Evolutionary conservation across 2,797 vertebrate species (phyloP).

Genomic region (Cheirogaleus major): DNA sequence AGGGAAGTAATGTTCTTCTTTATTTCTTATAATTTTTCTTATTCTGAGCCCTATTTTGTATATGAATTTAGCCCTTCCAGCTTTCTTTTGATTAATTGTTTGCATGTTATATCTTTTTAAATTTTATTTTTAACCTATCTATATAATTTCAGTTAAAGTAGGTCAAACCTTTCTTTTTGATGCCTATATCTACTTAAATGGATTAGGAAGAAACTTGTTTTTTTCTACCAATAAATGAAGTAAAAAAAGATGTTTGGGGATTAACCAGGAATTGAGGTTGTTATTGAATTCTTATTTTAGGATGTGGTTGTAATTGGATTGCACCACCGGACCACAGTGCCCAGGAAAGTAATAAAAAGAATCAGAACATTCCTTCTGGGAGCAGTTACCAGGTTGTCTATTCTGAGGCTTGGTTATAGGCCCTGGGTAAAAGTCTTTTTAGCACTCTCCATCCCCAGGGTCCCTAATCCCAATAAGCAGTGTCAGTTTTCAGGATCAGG

Average conservation of each 20-base stretch:
- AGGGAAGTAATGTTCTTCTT: neutral
- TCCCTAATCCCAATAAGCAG: neutral
- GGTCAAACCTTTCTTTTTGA: neutral
- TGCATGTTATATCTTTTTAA: neutral
- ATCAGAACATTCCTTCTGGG: neutral
- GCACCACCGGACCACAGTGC: constrained; percentile 2
- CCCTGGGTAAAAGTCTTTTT: constrained; percentile 1
- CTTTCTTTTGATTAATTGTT: neutral
- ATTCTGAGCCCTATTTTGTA: neutral
- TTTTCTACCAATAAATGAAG: constrained; percentile 26
- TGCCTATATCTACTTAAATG: neutral
- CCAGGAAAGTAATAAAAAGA: constrained; percentile 45
- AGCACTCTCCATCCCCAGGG: neutral
- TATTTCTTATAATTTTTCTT: constrained; percentile 21
- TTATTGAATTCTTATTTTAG: constrained; percentile 50
- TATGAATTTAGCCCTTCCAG: neutral
- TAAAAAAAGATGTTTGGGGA: constrained; percentile 13
- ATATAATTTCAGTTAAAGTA: neutral
- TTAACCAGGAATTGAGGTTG: constrained; percentile 36
- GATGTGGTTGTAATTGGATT: constrained; percentile 50
- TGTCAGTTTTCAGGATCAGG: neutral
- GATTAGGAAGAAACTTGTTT: neutral
- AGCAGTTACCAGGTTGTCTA: neutral
- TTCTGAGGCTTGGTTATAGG: neutral
- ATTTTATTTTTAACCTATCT: neutral